A percentile compares a stretch with the other conserved stretches of the same genome.
phyloP scores from a whole-genome alignment of 2,113 vertebrate species.

The Bothrops jararaca region DNA sequence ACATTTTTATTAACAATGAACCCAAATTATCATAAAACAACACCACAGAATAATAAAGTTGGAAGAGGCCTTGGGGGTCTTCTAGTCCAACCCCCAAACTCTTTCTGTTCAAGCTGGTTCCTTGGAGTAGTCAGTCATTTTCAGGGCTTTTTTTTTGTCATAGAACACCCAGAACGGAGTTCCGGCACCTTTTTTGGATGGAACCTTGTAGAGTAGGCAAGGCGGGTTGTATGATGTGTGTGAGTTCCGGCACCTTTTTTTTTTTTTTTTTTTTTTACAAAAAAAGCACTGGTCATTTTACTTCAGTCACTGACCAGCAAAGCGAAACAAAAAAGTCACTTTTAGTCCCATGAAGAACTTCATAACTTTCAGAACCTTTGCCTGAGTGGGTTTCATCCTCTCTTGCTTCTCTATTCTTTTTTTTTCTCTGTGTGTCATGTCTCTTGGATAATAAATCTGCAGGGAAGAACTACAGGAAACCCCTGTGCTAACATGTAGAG shows the following conservation, averaged over 20 bases:
- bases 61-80: no score
- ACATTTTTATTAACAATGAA: background rate
- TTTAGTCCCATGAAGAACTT: background rate
- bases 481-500: background rate
- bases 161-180: no score
- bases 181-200: no score
- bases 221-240: no score
- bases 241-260: no score
- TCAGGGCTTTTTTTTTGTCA: no score
- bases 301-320: background rate
- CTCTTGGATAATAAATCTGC: no score
- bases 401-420: background rate
- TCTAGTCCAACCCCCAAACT: background rate
- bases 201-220: no score
- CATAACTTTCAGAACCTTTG: background rate
- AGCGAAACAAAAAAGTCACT: background rate
- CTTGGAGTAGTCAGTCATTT: background rate
- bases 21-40: background rate
- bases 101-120: background rate
- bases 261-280: no score
- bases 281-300: background rate
- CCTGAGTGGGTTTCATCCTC: background rate
- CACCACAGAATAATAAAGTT: no score
- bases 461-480: background rate
- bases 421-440: no score